These are phyloP conservation scores for Peromyscus nudipes DNA, from an alignment of 2,797 vertebrate species.

Conservation along the genomic window DNA sequence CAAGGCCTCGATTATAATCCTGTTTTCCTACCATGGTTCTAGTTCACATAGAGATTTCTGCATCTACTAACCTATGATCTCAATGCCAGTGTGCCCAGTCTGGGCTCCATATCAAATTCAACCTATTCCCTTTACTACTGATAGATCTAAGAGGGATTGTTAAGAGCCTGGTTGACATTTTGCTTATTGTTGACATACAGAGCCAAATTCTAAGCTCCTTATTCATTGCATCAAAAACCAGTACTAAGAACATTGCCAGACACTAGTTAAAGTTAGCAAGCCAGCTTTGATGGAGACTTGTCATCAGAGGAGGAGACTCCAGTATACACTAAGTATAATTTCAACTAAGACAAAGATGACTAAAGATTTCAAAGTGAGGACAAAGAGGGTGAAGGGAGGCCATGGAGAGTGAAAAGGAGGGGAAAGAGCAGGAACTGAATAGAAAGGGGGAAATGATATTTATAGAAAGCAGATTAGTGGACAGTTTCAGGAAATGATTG, in stretches of 20 bases:
- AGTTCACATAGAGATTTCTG: background rate
- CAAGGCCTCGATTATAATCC: background rate
- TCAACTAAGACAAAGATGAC: background rate
- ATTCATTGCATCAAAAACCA: background rate
- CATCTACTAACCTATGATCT: background rate
- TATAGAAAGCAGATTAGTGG: background rate
- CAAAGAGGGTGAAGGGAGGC: background rate
- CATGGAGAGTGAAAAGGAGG: background rate
- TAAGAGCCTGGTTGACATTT: background rate
- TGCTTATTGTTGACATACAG: background rate
- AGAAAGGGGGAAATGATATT: background rate
- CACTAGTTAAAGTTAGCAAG: background rate
- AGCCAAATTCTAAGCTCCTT: background rate
- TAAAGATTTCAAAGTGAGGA: background rate
- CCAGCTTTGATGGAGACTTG: background rate
- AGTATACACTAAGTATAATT: background rate
- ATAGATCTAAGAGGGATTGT: background rate
- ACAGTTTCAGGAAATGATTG: background rate
- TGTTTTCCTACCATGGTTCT: background rate
- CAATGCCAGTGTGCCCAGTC: background rate
- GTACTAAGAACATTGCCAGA: background rate
- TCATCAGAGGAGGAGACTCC: background rate
- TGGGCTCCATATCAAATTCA: background rate
- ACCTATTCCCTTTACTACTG: background rate
- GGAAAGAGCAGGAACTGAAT: background rate